A percentile compares a stretch with the other conserved stretches of the same genome.
These are phyloP conservation scores for Uria aalge DNA, from an alignment of 2,113 vertebrate species.

Conservation along the genomic window DNA sequence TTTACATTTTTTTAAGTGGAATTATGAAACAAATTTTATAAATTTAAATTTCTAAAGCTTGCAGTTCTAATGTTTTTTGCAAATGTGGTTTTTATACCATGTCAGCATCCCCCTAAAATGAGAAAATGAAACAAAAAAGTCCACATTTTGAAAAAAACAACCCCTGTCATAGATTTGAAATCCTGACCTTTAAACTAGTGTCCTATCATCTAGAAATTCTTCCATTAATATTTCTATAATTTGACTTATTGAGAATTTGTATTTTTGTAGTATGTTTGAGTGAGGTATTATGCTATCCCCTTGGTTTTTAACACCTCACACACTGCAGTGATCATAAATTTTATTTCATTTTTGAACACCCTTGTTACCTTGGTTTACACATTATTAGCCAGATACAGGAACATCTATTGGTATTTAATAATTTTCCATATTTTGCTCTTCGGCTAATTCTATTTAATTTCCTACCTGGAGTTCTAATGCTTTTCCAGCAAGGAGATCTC, in stretches of 20 bases:
- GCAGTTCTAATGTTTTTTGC: not conserved
- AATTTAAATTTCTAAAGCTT: not conserved
- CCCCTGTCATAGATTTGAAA: not conserved
- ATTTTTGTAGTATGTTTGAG: not conserved
- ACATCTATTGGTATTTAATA: not conserved
- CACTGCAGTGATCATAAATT: not conserved
- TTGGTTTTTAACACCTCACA: not conserved
- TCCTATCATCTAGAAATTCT: not conserved
- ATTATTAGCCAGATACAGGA: not conserved
- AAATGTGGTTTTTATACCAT: not conserved
- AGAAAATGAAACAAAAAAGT: not conserved
- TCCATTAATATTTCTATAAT: not conserved
- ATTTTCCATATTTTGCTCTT: not conserved
- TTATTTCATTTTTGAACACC: not conserved
- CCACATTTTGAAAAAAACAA: not conserved
- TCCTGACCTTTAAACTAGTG: not conserved
- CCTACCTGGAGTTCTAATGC: not conserved
- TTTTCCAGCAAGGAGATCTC: not conserved
- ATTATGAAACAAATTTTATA: not conserved
- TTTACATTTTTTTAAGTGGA: not conserved
- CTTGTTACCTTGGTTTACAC: not conserved
- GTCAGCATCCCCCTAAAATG: accelerated
- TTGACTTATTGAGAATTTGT: not conserved
- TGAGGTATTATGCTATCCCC: not conserved
- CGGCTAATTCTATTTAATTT: not conserved